Conservation (phyloP, 2,888 invertebrate genomes). For the Coelinius sp. region DNA sequence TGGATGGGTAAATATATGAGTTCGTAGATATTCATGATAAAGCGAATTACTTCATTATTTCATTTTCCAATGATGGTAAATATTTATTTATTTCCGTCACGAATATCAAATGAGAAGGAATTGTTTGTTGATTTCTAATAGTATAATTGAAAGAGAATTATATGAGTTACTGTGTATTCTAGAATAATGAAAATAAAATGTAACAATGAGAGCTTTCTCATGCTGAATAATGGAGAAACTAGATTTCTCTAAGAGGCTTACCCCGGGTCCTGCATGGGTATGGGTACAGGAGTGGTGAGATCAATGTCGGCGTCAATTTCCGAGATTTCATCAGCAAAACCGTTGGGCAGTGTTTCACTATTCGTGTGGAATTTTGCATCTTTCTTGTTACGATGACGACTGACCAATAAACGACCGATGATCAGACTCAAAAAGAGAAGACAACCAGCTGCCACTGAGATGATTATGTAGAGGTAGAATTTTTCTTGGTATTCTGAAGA, state of each 20-base stretch:
- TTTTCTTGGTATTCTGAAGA: slow-evolving; percentile 82
- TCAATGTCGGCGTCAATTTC: slow-evolving; percentile 87
- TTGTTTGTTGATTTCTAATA: not conserved
- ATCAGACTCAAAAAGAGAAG: slow-evolving; percentile 81
- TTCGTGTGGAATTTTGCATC: slow-evolving; percentile 80
- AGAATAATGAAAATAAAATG: not conserved
- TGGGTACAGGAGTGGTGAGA: slow-evolving; percentile 79
- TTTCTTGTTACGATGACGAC: slow-evolving; percentile 76
- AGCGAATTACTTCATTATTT: not conserved
- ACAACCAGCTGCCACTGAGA: slow-evolving; percentile 81
- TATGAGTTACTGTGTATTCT: too few relatives aligned
- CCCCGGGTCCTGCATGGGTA: slow-evolving; percentile 71
- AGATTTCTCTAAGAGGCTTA: slow-evolving; percentile 41
- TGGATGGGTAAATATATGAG: not conserved
- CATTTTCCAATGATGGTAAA: not conserved
- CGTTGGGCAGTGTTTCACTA: slow-evolving; percentile 84
- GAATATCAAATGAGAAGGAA: not conserved
- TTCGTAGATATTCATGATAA: not conserved
- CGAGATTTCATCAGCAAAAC: slow-evolving; percentile 89
- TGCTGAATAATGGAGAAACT: not conserved
- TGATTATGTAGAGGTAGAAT: slow-evolving; percentile 87
- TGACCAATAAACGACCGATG: slow-evolving; percentile 80
- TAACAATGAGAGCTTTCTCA: not conserved
- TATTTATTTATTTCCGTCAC: not conserved
- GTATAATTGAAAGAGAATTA: not conserved